Conservation (phyloP, 2,888 invertebrate genomes). For the Himalopsyche japonica region DNA sequence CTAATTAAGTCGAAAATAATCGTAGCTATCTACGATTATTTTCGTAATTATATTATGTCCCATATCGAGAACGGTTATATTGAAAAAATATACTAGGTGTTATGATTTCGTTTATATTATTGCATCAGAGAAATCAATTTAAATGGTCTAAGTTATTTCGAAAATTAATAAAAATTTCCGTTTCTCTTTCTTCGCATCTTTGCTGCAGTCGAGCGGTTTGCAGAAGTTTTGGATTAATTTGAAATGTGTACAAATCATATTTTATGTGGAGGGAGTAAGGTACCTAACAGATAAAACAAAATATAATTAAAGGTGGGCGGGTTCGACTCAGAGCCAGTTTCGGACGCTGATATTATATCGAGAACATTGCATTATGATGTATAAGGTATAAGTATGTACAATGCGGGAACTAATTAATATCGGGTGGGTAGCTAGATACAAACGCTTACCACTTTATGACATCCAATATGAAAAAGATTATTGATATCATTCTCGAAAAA, state of each 20-base stretch:
- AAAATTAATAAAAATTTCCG: neutral
- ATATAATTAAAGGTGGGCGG: slow-evolving; percentile 36
- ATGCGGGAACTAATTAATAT: slow-evolving; percentile 32
- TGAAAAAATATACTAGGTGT: no score
- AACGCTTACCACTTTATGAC: neutral
- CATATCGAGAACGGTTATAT: no score
- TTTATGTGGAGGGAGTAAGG: neutral
- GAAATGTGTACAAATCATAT: neutral
- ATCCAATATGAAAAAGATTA: neutral
- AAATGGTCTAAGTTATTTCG: neutral
- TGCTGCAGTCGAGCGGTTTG: neutral
- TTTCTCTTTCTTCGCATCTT: neutral
- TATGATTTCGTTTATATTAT: no score
- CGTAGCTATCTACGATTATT: no score
- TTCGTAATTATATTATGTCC: no score
- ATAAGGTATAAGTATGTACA: neutral
- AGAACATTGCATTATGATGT: slow-evolving; percentile 8
- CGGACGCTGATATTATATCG: slow-evolving; percentile 14
- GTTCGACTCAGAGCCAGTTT: slow-evolving; percentile 7
- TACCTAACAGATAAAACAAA: slow-evolving; percentile 8
- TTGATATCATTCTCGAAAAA: neutral
- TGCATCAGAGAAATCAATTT: neutral
- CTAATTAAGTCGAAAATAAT: no score
- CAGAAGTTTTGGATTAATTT: neutral
- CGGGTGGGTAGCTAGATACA: neutral